These are phyloP conservation scores for Damaliscus lunatus DNA, from an alignment of 2,113 vertebrate species.

Conservation along the genomic window DNA sequence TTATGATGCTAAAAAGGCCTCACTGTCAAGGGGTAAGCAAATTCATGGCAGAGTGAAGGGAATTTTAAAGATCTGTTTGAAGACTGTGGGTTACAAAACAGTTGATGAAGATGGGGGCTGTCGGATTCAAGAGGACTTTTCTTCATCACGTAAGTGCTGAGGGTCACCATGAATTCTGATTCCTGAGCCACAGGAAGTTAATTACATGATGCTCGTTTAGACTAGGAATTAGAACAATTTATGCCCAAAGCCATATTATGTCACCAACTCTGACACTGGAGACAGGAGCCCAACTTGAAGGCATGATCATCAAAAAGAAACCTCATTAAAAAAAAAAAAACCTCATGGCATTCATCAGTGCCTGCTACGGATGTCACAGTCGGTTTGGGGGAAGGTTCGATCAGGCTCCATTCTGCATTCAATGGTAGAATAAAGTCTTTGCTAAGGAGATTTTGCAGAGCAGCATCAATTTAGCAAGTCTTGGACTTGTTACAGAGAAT, in stretches of 20 bases:
- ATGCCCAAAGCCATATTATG: not conserved
- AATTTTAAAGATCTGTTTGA: not conserved
- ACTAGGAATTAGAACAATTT: not conserved
- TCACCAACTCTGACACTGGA: not conserved
- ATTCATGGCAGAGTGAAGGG: not conserved
- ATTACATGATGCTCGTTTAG: not conserved
- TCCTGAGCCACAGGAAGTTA: not conserved
- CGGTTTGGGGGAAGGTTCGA: not conserved
- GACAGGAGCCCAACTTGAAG: not conserved
- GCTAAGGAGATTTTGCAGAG: not conserved
- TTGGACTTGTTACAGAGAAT: not conserved
- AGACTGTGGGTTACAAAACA: not conserved
- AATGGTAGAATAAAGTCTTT: not conserved
- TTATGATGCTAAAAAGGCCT: not conserved
- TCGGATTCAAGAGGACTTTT: not conserved
- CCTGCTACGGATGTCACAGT: not conserved
- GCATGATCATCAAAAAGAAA: not conserved
- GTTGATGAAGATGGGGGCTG: not conserved
- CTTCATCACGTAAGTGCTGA: not conserved
- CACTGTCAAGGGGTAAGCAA: not conserved
- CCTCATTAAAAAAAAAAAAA: not conserved
- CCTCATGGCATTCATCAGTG: not conserved
- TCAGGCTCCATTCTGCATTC: not conserved
- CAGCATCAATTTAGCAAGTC: not conserved
- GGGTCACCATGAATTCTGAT: not conserved